Evolutionary conservation across 2,113 vertebrate species (phyloP).

Genomic region (Apaloderma vittatum): DNA sequence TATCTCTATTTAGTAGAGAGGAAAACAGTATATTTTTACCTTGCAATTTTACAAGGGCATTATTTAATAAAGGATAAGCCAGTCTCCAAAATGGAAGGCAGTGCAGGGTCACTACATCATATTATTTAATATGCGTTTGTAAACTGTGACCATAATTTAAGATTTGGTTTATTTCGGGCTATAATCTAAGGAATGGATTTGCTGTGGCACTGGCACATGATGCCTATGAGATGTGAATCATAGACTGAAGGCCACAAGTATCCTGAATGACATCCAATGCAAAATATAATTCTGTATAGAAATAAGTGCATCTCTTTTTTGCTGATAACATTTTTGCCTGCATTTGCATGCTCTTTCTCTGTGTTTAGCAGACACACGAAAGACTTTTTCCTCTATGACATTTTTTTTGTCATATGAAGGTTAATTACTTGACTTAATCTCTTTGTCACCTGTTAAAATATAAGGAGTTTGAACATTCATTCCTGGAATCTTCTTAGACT

Average conservation of each 20-base stretch:
- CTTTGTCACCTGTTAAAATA: slow-evolving; percentile 49
- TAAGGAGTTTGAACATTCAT: slow-evolving; percentile 55
- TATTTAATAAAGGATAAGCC: slow-evolving; percentile 71
- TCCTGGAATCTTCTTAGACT: slow-evolving; percentile 58
- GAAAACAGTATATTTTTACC: slow-evolving; percentile 73
- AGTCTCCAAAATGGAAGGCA: slow-evolving; percentile 45
- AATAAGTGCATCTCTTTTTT: slow-evolving; percentile 44
- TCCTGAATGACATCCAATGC: background rate
- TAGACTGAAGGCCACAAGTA: slow-evolving; percentile 19
- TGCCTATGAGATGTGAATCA: background rate
- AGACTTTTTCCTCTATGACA: background rate
- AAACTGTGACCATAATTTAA: slow-evolving; percentile 67
- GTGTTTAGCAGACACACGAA: slow-evolving; percentile 23
- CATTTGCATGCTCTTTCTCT: slow-evolving; percentile 19
- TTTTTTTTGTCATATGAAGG: slow-evolving; percentile 22
- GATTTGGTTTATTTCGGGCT: slow-evolving; percentile 22
- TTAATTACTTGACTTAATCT: slow-evolving; percentile 66
- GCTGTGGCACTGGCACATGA: background rate
- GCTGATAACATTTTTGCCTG: slow-evolving; percentile 20
- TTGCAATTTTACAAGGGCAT: slow-evolving; percentile 71
- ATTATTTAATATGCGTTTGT: slow-evolving; percentile 63
- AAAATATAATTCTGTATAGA: slow-evolving; percentile 35
- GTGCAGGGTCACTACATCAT: slow-evolving; percentile 53
- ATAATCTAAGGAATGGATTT: background rate
- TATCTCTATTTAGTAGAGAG: slow-evolving; percentile 80